Conservation (phyloP, 2,797 vertebrate species). For the Threskiornis aethiopicus region DNA sequence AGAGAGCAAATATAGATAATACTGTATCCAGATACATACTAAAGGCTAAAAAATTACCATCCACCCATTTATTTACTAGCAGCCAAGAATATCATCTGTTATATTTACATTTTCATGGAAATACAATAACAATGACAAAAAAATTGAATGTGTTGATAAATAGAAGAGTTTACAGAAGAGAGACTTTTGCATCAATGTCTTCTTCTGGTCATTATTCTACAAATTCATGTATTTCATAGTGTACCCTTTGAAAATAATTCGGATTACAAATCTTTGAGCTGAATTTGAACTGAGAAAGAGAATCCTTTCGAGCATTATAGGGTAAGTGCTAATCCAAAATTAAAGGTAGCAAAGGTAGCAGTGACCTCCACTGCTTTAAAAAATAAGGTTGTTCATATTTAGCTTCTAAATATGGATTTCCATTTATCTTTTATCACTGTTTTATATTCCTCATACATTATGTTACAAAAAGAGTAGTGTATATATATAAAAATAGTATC, state of each 20-base stretch:
- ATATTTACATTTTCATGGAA: neutral
- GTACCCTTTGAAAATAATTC: neutral
- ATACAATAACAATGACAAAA: neutral
- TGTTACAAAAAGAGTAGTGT: fast-evolving
- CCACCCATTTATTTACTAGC: neutral
- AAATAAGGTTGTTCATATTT: neutral
- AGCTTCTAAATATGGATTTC: neutral
- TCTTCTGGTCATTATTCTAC: neutral
- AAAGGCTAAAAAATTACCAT: neutral
- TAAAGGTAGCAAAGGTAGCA: neutral
- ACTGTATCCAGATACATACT: neutral
- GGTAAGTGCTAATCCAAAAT: neutral
- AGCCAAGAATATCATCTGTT: neutral
- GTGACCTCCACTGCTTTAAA: neutral
- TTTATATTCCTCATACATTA: neutral
- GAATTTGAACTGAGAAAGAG: neutral
- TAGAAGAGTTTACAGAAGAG: neutral
- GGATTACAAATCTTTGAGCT: neutral
- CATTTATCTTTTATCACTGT: neutral
- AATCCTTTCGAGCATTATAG: fast-evolving
- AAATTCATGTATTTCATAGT: neutral
- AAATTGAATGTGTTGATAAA: neutral
- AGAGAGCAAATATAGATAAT: neutral
- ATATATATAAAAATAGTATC: neutral
- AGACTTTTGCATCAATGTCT: neutral